Evolutionary conservation across 2,888 invertebrate species (phyloP).

Genomic region (Hypomecis punctinalis): DNA sequence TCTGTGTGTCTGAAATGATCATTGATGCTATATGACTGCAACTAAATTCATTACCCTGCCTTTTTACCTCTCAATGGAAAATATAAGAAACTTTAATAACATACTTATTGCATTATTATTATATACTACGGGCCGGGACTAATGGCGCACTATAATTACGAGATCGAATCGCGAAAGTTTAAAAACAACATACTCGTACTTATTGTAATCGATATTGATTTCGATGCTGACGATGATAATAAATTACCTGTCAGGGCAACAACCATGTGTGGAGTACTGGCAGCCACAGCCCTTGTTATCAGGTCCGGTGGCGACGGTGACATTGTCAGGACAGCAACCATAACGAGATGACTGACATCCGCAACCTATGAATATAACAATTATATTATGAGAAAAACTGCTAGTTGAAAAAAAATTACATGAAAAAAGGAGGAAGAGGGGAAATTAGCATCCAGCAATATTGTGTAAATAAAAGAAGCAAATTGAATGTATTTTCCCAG

Average conservation of each 20-base stretch:
- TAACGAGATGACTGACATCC: conserved; percentile 90
- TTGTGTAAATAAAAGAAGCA: not conserved
- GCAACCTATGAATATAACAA: conserved; percentile 85
- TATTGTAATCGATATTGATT: too few relatives aligned
- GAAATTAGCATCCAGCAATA: not conserved
- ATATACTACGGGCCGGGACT: too few relatives aligned
- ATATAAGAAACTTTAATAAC: too few relatives aligned
- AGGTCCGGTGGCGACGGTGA: conserved; percentile 91
- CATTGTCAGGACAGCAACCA: conserved; percentile 95
- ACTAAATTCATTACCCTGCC: not conserved
- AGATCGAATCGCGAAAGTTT: too few relatives aligned
- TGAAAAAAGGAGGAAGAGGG: not conserved
- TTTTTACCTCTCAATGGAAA: too few relatives aligned
- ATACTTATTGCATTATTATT: too few relatives aligned
- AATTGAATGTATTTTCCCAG: not conserved
- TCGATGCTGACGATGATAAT: not conserved
- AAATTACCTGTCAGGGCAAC: conserved; percentile 91
- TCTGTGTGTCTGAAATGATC: conserved; percentile 82
- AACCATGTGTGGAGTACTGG: conserved; percentile 89
- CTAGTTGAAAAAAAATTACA: too few relatives aligned
- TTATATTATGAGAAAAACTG: not conserved
- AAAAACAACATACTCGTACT: too few relatives aligned
- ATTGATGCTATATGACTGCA: not conserved
- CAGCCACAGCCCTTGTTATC: conserved; percentile 93
- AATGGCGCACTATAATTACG: too few relatives aligned